Base-by-base conservation (phyloP, 64 coral and sea anemone species). In the Pachyseris speciosa region DNA sequence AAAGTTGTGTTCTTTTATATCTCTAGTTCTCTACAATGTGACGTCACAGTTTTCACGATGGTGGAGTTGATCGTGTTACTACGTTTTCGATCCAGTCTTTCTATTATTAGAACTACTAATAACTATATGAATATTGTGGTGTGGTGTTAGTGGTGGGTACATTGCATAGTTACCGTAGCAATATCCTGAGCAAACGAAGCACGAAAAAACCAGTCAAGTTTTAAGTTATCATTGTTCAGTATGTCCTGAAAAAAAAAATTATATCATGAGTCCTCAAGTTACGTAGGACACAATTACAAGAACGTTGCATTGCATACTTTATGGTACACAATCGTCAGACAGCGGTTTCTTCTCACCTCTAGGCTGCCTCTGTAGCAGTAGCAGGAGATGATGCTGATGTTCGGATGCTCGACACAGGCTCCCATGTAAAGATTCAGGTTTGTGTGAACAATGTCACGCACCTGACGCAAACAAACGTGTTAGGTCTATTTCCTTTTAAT, bases 201-300 rank as follows among this genome's bases (percentile, higher is more conserved):
- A 17, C 80, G 74, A 41, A 95, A 95, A 72, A 95, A 91, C 94
- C 94, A 95, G 31, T 91, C 94, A 22, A 95, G 88, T 41, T 91
- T 95, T 6, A 95, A 80, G 12, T 96, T 66, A 63, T 96, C 89
- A 39, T 96, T 91, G 37, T 83, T 84, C 5, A 96, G 37, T 12
- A 96, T 85, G 47, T 92, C 94, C 88, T 96, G 37, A 81, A 87
- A 83, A 20, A 44, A 41, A 87, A 75, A 37, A 48, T 44, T 10
- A 43, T 44, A 13, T 20, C 7, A 39, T 45, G 43, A 29, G 12
- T 8, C 26, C 1, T 31, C 17, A 74, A 10, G 3, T 4, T 16
- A 11, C 13, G 12, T 4, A 37, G 29, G 22, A 30, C 32, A n/a
- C n/a, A n/a, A n/a, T n/a, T n/a, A n/a, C n/a, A n/a, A n/a, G n/a